Base-by-base conservation (phyloP, 1,140 invertebrate species). In the Rhagoletis pomonella region DNA sequence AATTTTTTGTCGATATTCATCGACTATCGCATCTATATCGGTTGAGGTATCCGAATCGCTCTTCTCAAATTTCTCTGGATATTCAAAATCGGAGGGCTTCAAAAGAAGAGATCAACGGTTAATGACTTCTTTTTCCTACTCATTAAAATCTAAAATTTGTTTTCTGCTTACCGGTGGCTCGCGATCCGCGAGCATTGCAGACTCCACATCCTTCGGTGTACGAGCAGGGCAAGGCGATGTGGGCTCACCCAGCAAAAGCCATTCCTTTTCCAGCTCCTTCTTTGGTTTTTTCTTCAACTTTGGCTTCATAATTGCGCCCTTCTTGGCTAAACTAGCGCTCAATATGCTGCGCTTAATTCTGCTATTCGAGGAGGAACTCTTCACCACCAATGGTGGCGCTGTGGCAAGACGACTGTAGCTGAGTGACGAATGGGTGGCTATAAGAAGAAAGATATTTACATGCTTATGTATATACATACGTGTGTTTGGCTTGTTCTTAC, bases 21-120 rank as follows among this genome's bases (percentile, higher is more conserved):
- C 92, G 2, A 93, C 92, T 77, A 93, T 92, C 39, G 90, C 92
- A 89, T 93, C 92, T 60, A 93, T 93, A 84, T 93, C 92, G 14
- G 92, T 93, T 4, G 92, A 93, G 64, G 91, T 93, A 81, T 93
- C 92, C n/a, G 92, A 92, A 65, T 93, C 92, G 39, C 89, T 89
- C 85, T 91, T 90, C 59, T 93, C 92, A 60, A 92, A 90, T 77
- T 92, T 91, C n/a, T 91, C 91, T 0, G 91, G 90, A 42, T 90
- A 93, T 77, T 93, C 92, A 88, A 93, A 92, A 89, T 93, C 91
- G 0, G 92, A 92, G 12, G 90, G 89, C 91, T 92, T 17, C 5
- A 88, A 60, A 85, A 10, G 73, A 29, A 59, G 39, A 42, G 2
- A 58, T 44, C 19, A 47, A 44, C 44, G 47, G 14, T 88, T 29